A percentile compares a stretch with the other conserved stretches of the same genome.
These are phyloP conservation scores for Ptychochromis oligacanthus DNA, from an alignment of 2,113 vertebrate species.

Conservation along the genomic window DNA sequence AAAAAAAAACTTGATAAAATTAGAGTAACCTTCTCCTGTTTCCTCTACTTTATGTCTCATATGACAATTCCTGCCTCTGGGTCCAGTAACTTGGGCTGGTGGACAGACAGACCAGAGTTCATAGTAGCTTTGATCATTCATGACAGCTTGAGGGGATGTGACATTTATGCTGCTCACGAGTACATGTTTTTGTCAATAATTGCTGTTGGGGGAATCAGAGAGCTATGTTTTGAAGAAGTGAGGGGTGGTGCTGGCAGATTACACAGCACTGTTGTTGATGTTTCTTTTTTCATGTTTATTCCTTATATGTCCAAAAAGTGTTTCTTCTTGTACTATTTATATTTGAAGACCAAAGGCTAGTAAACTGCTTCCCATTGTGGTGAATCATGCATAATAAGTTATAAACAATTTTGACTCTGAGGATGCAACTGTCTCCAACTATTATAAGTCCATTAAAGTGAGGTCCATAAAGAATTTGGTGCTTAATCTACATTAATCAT, in stretches of 20 bases:
- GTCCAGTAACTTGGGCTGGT: not conserved
- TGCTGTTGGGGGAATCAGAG: conserved; percentile 39
- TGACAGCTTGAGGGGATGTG: conserved; percentile 45
- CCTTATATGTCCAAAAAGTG: not conserved
- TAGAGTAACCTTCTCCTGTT: not conserved
- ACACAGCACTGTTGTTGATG: not conserved
- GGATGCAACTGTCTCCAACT: not conserved
- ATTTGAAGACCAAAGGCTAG: not conserved
- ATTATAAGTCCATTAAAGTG: not conserved
- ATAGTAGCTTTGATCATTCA: conserved; percentile 34
- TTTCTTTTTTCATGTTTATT: not conserved
- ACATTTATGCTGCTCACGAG: conserved; percentile 45
- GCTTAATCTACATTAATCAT: not conserved
- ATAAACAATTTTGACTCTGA: not conserved
- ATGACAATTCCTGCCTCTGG: conserved; percentile 12
- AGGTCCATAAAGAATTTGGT: not conserved
- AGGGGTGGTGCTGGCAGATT: not conserved
- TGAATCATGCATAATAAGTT: not conserved
- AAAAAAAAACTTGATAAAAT: conserved; percentile 1
- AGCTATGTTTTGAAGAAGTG: conserved; percentile 3
- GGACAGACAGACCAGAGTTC: conserved; percentile 7
- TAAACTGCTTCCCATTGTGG: conserved; percentile 8
- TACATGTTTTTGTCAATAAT: conserved; percentile 41
- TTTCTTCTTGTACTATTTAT: not conserved
- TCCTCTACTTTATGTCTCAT: not conserved